phyloP scores from a whole-genome alignment of 2,797 vertebrate species.

The Cephalopachus bancanus region DNA sequence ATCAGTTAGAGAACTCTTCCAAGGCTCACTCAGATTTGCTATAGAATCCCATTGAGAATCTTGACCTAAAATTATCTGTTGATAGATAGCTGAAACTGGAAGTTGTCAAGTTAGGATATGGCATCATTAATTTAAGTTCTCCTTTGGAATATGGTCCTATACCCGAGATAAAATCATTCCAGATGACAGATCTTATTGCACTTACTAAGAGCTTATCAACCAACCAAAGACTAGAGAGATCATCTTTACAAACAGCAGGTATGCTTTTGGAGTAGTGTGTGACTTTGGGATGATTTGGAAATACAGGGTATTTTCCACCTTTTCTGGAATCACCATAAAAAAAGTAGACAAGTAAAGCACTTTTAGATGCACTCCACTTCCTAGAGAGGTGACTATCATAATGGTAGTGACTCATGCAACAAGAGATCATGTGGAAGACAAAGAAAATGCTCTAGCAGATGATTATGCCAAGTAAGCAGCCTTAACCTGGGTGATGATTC shows the following conservation, averaged over 20 bases:
- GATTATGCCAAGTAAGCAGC: not conserved
- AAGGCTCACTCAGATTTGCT: not conserved
- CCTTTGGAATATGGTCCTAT: not conserved
- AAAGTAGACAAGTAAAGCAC: not conserved
- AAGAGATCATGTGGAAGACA: not conserved
- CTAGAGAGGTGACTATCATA: not conserved
- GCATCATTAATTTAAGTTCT: not conserved
- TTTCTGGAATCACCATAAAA: not conserved
- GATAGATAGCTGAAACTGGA: not conserved
- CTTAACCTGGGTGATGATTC: not conserved
- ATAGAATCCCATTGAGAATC: constrained; percentile 29
- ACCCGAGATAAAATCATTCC: not conserved
- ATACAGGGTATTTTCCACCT: constrained; percentile 2
- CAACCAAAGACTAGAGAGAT: not conserved
- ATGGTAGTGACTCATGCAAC: not conserved
- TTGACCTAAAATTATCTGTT: constrained; percentile 13
- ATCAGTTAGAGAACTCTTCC: not conserved
- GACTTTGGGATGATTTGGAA: not conserved
- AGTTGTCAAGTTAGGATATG: not conserved
- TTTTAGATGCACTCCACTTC: not conserved
- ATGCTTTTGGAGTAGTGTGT: not conserved
- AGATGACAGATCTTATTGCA: not conserved
- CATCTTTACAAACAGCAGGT: not conserved
- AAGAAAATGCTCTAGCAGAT: not conserved
- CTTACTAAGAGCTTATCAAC: not conserved